Percentiles rank a stretch among this genome's conserved stretches.
Conservation (phyloP, 2,888 invertebrate species). For the Leptinotarsa haldemani region DNA sequence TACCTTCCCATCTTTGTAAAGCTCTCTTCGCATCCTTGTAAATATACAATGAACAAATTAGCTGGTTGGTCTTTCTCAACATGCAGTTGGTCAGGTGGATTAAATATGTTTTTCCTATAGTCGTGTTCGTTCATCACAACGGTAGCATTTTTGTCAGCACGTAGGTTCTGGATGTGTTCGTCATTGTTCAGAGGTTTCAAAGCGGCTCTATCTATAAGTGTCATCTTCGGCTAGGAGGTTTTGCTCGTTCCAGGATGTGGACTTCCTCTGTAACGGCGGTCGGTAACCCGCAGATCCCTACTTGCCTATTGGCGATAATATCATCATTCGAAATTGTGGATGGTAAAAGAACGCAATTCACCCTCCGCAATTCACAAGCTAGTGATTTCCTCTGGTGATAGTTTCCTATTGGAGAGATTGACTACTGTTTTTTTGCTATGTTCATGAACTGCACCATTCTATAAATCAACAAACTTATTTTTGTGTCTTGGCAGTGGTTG, state of each 20-base stretch:
- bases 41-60: too few species aligned
- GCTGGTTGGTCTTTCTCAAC: too few species aligned
- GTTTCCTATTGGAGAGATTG: background rate
- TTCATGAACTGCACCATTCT: background rate
- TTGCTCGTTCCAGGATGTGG: background rate
- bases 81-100: too few species aligned
- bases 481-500: background rate
- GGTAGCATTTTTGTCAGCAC: background rate
- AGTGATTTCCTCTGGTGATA: background rate
- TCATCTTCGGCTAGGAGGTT: background rate
- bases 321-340: background rate
- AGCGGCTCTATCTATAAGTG: background rate
- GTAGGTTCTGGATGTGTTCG: background rate
- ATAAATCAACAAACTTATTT: background rate
- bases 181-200: background rate
- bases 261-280: background rate
- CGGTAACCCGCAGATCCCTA: background rate
- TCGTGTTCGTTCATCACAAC: too few species aligned
- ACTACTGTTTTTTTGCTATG: background rate
- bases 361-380: too few species aligned
- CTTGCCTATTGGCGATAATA: background rate
- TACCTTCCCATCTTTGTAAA: too few species aligned
- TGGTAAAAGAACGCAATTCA: background rate
- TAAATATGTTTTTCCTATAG: too few species aligned
- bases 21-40: too few species aligned